Percentiles rank a stretch among this genome's conserved stretches.
Conservation (phyloP, 2,888 invertebrate genomes). For the Molorchus minor region DNA sequence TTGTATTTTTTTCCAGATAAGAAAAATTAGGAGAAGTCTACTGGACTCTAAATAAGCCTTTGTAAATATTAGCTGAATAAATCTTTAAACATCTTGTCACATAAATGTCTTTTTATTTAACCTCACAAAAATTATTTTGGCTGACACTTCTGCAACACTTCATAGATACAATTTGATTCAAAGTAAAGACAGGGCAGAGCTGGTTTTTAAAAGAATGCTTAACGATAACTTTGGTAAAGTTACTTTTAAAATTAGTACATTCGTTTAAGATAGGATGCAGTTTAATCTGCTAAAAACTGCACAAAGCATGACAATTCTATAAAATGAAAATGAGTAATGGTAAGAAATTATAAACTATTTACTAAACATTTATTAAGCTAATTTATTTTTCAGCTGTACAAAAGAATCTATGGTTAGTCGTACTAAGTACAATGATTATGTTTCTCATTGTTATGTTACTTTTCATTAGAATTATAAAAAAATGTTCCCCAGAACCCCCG, state of each 20-base stretch:
- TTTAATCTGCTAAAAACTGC: too few relatives aligned
- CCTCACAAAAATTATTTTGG: constrained; percentile 1
- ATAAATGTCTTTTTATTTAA: constrained; percentile 1
- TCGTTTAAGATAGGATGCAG: too few relatives aligned
- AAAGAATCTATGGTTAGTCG: neutral
- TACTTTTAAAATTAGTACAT: too few relatives aligned
- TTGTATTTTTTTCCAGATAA: constrained; percentile 6
- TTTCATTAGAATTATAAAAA: constrained; percentile 11
- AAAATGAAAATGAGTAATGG: constrained; percentile 2
- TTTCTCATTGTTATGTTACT: neutral
- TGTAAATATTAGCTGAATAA: constrained; percentile 6
- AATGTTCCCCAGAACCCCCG: neutral
- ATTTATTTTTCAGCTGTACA: constrained; percentile 2
- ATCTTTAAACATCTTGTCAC: neutral
- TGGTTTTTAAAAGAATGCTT: too few relatives aligned
- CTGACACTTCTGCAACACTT: constrained; percentile 10
- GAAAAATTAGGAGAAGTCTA: neutral
- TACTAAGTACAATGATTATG: neutral
- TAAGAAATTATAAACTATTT: neutral
- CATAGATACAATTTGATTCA: too few relatives aligned
- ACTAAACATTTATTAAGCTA: neutral
- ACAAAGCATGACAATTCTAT: neutral
- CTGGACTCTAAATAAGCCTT: neutral
- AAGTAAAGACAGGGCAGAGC: too few relatives aligned
- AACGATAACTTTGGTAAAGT: neutral